These are phyloP conservation scores for Hypotaenidia okinawae DNA, from an alignment of 2,797 vertebrate genomes.

Conservation along the genomic window DNA sequence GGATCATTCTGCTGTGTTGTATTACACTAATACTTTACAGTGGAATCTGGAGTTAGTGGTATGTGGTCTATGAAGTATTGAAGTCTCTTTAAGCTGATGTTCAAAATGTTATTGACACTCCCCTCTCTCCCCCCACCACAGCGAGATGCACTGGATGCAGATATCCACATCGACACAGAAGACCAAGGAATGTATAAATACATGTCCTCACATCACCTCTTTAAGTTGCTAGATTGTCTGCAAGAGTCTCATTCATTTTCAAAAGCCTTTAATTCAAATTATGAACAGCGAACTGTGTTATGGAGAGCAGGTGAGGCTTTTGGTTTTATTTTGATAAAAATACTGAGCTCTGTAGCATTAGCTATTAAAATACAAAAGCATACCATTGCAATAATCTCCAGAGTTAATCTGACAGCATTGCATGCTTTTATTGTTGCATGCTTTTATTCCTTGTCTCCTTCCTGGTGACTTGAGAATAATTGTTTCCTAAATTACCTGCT, in stretches of 20 bases:
- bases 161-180: constrained; percentile 77
- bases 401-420: neutral
- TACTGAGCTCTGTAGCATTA: neutral
- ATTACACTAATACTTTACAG: neutral
- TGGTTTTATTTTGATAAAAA: neutral
- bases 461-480: neutral
- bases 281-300: constrained; percentile 93
- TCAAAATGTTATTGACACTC: neutral
- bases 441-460: neutral
- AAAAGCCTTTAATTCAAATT: constrained; percentile 97
- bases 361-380: neutral
- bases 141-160: constrained; percentile 88
- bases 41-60: neutral
- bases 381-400: too few relatives aligned
- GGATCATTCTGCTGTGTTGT: neutral
- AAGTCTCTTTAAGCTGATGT: neutral
- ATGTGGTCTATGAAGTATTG: neutral
- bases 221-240: constrained; percentile 94
- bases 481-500: neutral
- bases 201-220: constrained; percentile 93
- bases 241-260: constrained; percentile 96
- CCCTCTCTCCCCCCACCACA: constrained; percentile 42
- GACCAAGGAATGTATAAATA: constrained; percentile 94
- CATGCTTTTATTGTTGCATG: neutral
- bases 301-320: constrained; percentile 91